These are phyloP conservation scores for Castor canadensis DNA, from an alignment of 2,113 vertebrate species.

Conservation along the genomic window DNA sequence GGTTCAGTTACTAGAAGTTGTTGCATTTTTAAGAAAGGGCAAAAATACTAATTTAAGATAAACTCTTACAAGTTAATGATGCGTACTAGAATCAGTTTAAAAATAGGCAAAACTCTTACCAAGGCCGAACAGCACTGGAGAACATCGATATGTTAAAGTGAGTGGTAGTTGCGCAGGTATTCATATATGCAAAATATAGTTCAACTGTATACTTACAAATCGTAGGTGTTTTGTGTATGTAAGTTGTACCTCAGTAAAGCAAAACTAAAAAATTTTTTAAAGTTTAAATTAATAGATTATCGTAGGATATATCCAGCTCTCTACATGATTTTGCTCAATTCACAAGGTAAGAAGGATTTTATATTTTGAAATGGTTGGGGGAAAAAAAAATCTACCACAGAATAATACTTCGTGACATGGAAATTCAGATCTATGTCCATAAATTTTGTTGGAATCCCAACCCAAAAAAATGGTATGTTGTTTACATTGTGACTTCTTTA, in stretches of 20 bases:
- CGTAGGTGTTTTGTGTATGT: too few species aligned
- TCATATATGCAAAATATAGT: neutral
- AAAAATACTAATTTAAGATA: neutral
- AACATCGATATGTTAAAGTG: neutral
- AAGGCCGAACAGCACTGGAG: neutral
- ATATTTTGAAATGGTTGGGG: neutral
- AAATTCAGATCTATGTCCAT: neutral
- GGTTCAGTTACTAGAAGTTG: neutral
- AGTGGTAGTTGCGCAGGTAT: neutral
- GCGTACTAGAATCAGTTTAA: neutral
- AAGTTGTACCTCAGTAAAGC: neutral
- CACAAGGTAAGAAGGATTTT: neutral
- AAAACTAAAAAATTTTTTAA: neutral
- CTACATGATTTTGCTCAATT: neutral
- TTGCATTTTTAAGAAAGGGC: neutral
- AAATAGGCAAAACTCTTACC: neutral
- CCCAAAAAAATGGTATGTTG: neutral
- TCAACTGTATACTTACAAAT: neutral
- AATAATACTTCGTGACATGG: neutral
- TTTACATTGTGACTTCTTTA: slow-evolving; percentile 69
- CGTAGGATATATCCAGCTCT: neutral
- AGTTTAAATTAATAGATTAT: neutral
- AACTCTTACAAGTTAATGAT: neutral
- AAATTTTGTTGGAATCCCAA: neutral
- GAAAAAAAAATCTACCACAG: neutral